A percentile compares a stretch with the other conserved stretches of the same genome.
These are phyloP conservation scores for Equus przewalskii DNA, from an alignment of 2,113 vertebrate genomes.

Conservation along the genomic window DNA sequence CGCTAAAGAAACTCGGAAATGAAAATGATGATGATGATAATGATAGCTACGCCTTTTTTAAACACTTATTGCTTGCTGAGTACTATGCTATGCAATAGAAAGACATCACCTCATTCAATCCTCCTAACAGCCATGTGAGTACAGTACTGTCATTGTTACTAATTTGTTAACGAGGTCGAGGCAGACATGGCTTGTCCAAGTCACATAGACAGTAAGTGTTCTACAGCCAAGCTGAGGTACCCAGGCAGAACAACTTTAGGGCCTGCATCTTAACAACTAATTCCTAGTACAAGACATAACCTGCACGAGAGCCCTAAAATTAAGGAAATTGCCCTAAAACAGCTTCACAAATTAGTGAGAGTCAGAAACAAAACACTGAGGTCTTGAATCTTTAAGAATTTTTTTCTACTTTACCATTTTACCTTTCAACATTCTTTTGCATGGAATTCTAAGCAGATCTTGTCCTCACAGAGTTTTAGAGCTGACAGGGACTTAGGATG, in stretches of 20 bases:
- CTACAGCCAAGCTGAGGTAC: too few species aligned
- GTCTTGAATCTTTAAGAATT: neutral
- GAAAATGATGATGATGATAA: neutral
- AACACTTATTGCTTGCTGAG: neutral
- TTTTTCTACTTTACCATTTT: conserved; percentile 1
- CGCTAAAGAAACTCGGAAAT: neutral
- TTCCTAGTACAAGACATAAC: neutral
- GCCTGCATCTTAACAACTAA: neutral
- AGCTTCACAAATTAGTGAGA: neutral
- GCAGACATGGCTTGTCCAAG: neutral
- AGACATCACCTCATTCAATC: neutral
- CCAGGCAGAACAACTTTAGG: neutral
- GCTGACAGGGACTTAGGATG: neutral
- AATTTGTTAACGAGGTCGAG: neutral
- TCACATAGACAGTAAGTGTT: neutral
- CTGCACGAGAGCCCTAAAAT: neutral
- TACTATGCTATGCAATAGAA: neutral
- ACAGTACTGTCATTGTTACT: neutral
- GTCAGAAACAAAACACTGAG: neutral
- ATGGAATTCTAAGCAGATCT: neutral
- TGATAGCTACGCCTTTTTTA: neutral
- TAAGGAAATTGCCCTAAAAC: neutral
- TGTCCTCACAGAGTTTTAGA: neutral
- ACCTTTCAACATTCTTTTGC: neutral
- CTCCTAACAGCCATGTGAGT: neutral